These are phyloP conservation scores for Orestias chungarensis DNA, from an alignment of 2,797 vertebrate genomes.

Conservation along the genomic window DNA sequence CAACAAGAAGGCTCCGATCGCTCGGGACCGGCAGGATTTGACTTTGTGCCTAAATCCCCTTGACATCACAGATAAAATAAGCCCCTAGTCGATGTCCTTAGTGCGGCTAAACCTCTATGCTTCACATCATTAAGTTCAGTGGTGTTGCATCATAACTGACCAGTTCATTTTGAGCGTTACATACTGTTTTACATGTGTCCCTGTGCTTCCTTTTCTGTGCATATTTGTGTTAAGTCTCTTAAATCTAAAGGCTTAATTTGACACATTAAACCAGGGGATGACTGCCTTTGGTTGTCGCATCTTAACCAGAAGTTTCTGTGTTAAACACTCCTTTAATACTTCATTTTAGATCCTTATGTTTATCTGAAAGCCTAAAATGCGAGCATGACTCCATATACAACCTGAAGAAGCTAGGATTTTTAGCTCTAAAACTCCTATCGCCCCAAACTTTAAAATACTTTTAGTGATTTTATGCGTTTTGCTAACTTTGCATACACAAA, in stretches of 20 bases:
- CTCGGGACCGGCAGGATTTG: slow-evolving; percentile 31
- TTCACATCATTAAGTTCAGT: slow-evolving; percentile 40
- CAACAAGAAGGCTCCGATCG: slow-evolving; percentile 62
- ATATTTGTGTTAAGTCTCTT: slow-evolving; percentile 47
- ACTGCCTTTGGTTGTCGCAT: slow-evolving; percentile 16
- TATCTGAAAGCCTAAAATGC: slow-evolving; percentile 27
- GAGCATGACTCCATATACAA: slow-evolving; percentile 22
- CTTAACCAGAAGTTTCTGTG: slow-evolving; percentile 5
- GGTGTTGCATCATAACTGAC: slow-evolving; percentile 50
- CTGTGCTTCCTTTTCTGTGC: slow-evolving; percentile 6
- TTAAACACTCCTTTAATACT: slow-evolving; percentile 15
- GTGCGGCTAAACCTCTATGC: slow-evolving; percentile 47
- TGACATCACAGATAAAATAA: slow-evolving; percentile 58
- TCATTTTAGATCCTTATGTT: slow-evolving; percentile 18
- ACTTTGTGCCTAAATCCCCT: slow-evolving; percentile 42
- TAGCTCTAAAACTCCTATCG: neutral
- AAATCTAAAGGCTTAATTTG: slow-evolving; percentile 38
- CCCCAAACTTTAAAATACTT: slow-evolving; percentile 1
- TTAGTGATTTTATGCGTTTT: neutral
- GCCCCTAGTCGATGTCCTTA: slow-evolving; percentile 37
- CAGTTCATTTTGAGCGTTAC: slow-evolving; percentile 35
- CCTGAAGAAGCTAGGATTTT: slow-evolving; percentile 12
- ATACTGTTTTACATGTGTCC: slow-evolving; percentile 13
- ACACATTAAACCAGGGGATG: slow-evolving; percentile 25
- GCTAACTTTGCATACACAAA: neutral